These are phyloP conservation scores for Paramuricea clavata DNA, from an alignment of 92 coral and sea anemone genomes.

Conservation along the genomic window DNA sequence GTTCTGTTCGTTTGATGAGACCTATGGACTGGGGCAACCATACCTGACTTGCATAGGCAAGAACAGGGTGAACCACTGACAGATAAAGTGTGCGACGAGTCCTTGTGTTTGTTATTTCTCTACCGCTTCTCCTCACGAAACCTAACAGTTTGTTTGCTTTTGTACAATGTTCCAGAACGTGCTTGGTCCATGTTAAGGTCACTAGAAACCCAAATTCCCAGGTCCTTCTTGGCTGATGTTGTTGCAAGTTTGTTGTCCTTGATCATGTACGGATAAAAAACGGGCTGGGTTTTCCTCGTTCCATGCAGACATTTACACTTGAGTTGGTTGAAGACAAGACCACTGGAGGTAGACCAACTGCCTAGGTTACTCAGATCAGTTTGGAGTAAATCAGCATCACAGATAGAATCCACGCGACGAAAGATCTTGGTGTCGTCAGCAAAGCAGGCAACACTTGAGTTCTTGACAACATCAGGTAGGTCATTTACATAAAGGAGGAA, in stretches of 20 bases:
- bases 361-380: constrained; percentile 49
- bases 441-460: constrained; percentile 1
- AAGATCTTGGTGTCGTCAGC: constrained; percentile 38
- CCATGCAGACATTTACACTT: not conserved
- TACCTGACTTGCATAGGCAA: constrained; percentile 53
- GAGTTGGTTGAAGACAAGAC: constrained; percentile 10
- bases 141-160: constrained; percentile 67
- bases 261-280: constrained; percentile 18
- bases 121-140: constrained; percentile 44
- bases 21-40: constrained; percentile 11
- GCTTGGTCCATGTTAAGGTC: constrained; percentile 53
- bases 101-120: constrained; percentile 34
- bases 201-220: constrained; percentile 53
- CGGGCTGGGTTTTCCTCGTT: constrained; percentile 24
- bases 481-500: constrained; percentile 20
- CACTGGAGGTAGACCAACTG: constrained; percentile 49
- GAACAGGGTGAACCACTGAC: constrained; percentile 49
- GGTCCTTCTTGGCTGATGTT: constrained; percentile 46
- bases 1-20: not conserved
- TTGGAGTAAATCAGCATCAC: constrained; percentile 57
- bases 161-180: constrained; percentile 46
- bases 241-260: constrained; percentile 17
- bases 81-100: constrained; percentile 50
- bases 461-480: constrained; percentile 20
- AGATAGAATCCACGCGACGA: not conserved